Conservation (phyloP, 2,888 invertebrate genomes). For the Thymelicus acteon region DNA sequence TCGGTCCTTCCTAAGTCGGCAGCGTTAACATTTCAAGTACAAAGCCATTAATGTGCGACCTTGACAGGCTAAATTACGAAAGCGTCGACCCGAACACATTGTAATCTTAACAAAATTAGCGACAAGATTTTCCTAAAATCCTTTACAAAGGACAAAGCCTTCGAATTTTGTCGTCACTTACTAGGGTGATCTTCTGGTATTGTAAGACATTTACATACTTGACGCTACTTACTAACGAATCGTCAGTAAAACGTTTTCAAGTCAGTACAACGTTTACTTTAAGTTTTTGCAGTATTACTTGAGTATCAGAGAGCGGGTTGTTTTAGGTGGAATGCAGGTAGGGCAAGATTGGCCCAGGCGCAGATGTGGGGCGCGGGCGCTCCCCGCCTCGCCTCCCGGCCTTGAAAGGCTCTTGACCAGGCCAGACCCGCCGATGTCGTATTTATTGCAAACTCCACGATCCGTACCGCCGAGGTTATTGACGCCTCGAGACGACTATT, state of each 20-base stretch:
- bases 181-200: background rate
- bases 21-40: conserved; percentile 67
- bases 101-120: conserved; percentile 68
- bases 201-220: background rate
- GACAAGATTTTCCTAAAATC: conserved; percentile 66
- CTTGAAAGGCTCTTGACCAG: conserved; percentile 85
- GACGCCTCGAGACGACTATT: conserved; percentile 72
- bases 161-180: conserved; percentile 44
- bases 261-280: background rate
- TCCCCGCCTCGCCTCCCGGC: conserved; percentile 82
- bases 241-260: background rate
- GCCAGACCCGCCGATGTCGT: conserved; percentile 78
- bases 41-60: conserved; percentile 72
- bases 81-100: conserved; percentile 64
- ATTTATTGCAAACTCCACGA: conserved; percentile 84
- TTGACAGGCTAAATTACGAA: conserved; percentile 73
- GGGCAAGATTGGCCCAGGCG: conserved; percentile 67
- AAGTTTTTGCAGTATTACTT: conserved; percentile 9
- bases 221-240: background rate
- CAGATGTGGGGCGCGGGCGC: conserved; percentile 75
- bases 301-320: conserved; percentile 50
- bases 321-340: conserved; percentile 71
- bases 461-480: conserved; percentile 83
- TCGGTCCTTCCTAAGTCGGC: conserved; percentile 48
- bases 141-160: conserved; percentile 45